Conservation (phyloP, 2,797 vertebrate species). For the Fistularia tabacaria region DNA sequence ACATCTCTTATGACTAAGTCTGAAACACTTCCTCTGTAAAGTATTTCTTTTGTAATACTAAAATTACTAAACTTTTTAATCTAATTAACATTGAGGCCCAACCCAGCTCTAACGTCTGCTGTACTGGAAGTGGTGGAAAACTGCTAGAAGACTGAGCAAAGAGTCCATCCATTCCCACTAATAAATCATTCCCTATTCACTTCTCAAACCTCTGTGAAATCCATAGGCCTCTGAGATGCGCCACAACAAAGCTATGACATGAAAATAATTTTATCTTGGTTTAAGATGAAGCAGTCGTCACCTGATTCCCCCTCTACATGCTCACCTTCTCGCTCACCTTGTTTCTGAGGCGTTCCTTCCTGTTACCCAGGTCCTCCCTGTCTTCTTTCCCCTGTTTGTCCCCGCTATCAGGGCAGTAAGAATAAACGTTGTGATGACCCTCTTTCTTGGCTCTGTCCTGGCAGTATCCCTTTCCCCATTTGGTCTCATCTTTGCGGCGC, state of each 20-base stretch:
- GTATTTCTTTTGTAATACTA: no score
- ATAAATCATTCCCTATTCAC: no score
- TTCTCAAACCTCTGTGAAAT: no score
- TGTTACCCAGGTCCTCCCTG: conserved; percentile 83
- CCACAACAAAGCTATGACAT: background rate
- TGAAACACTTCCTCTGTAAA: no score
- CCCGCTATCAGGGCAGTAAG: conserved; percentile 78
- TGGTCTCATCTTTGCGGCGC: conserved; percentile 90
- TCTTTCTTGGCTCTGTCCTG: conserved; percentile 90
- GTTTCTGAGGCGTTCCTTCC: conserved; percentile 90
- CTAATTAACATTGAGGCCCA: no score
- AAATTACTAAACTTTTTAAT: no score
- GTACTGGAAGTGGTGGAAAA: no score
- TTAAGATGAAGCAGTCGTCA: background rate
- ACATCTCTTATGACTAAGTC: no score
- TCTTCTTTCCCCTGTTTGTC: conserved; percentile 88
- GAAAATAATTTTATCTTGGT: background rate
- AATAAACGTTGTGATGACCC: conserved; percentile 79
- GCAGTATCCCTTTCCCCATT: conserved; percentile 89
- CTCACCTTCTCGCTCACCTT: conserved; percentile 86
- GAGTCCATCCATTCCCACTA: no score
- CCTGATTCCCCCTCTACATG: conserved; percentile 47
- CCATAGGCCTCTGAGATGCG: no score
- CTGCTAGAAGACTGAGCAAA: no score
- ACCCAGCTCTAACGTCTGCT: no score